Evolutionary conservation across 2,888 invertebrate species (phyloP), one percentile per base, ranked within the genome.

Genomic region (Apantesis nais): DNA sequence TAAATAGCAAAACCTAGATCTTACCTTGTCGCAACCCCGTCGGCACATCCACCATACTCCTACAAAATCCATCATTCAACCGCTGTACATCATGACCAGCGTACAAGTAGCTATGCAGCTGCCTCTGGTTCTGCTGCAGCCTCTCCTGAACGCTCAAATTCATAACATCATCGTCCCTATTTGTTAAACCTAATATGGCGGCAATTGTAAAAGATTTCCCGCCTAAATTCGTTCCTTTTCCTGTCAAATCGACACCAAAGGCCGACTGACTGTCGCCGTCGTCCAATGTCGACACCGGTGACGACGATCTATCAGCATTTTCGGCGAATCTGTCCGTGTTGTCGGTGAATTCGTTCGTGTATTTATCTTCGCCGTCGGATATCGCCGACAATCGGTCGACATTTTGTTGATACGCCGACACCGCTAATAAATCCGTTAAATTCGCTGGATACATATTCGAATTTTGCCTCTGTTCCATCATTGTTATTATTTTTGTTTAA

Each of bases 181-280:
- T 96, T 71, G 97, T 96, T 77, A 98, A 89, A 0, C 98, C 98
- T 82, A 98, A 96, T 84, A 98, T 98, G 76, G 98, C 98, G 77
- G 98, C 98, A 81, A 98, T 98, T 37, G 98, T 98, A 85, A 98
- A 98, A 11, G 98, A 97, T 85, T 97, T 97, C 61, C 96, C 96
- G 60, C 89, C 92, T 75, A 95, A 90, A 86, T 88, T 91, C 0
- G 93, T 93, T 0, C 88, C 88, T 80, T 94, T 95, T 0, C 93
- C 94, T 0, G 92, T 92, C 79, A 95, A 84, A 73, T 95, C 95
- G 2, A 94, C 95, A 1, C 94, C 95, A 71, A 90, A 93, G 0
- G 91, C 87, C 12, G 92, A 93, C 61, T 93, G 89, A 52, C 90
- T 90, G 71, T 93, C 93, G 0, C 89, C 92, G 41, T 94, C 94